Base-by-base conservation (phyloP, 2,888 invertebrate species). In the Heliothis peltigera region DNA sequence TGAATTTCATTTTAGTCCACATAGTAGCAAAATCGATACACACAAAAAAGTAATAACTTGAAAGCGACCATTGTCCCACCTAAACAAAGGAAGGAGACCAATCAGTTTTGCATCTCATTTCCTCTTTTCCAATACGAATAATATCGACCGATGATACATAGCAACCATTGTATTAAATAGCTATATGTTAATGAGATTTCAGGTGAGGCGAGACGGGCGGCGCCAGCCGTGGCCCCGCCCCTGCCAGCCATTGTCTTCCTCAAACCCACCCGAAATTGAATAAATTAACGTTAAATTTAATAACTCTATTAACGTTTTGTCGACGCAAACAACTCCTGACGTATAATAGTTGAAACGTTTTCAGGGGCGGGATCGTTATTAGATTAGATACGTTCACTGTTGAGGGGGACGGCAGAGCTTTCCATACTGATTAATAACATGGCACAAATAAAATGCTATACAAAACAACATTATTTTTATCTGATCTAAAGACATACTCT, bases 261-360 rank as follows among this genome's bases (percentile, higher is more conserved):
- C 81, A 68, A 78, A 73, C 84, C 79, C 84, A 68, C 72, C 74
- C 83, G 74, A 93, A 95, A 95, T 94, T 92, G 94, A 94, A 95
- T 95, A 93, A 94, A 95, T 94, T 95, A 95, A 90, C 89, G 89
- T 77, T 84, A 90, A 94, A 94, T 93, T 92, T 92, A 93, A 93
- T 94, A 94, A 93, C 91, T 92, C 87, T 89, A 92, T 94, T 94
- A 94, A 87, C 87, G 87, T 89, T 88, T 82, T 85, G 86, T 84
- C 86, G 93, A 91, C 87, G 87, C 87, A 94, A 93, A 94, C 92
- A 93, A 91, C 88, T 89, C 83, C 74, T 90, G 93, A 90, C 91
- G 88, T 88, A 86, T 89, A 88, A 88, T 91, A 87, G 88, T 83
- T 82, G 84, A 82, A 85, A 87, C 86, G 88, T 88, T 92, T 89